phyloP scores from a whole-genome alignment of 2,113 vertebrate genomes.

The western clawed frog (Xenopus tropicalis) region DNA sequence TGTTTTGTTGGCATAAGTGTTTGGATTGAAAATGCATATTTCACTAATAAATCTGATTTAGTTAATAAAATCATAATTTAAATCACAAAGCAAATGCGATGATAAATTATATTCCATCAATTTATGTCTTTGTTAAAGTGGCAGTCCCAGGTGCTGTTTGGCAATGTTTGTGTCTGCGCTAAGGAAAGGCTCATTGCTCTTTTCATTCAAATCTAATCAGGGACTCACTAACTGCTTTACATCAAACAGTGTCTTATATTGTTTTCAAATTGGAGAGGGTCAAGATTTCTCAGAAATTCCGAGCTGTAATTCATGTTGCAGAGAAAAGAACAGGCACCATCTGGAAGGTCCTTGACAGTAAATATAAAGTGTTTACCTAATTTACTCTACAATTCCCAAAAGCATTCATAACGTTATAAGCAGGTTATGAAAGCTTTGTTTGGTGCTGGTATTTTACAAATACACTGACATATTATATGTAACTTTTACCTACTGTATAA shows the following conservation, averaged over 20 bases:
- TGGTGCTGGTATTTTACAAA: neutral
- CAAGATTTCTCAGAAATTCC: conserved; percentile 20
- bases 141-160: conserved; percentile 39
- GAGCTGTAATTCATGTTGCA: conserved; percentile 2
- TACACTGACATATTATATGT: neutral
- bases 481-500: no score
- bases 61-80: conserved; percentile 51
- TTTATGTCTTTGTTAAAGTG: conserved; percentile 29
- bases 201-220: conserved; percentile 32
- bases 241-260: neutral
- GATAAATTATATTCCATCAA: conserved; percentile 43
- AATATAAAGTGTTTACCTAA: conserved; percentile 10
- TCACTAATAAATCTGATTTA: conserved; percentile 56
- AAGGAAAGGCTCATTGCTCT: conserved; percentile 31
- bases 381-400: conserved; percentile 12
- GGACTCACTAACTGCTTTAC: neutral
- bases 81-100: conserved; percentile 41
- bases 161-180: conserved; percentile 35
- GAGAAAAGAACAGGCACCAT: conserved; percentile 16
- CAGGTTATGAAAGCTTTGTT: conserved; percentile 12
- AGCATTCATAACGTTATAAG: conserved; percentile 21
- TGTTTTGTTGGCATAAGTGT: conserved; percentile 5
- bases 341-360: conserved; percentile 4
- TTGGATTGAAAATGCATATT: conserved; percentile 9
- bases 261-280: neutral